These are phyloP conservation scores for Hypsopygia costalis DNA, from an alignment of 2,888 invertebrate genomes.

Conservation along the genomic window DNA sequence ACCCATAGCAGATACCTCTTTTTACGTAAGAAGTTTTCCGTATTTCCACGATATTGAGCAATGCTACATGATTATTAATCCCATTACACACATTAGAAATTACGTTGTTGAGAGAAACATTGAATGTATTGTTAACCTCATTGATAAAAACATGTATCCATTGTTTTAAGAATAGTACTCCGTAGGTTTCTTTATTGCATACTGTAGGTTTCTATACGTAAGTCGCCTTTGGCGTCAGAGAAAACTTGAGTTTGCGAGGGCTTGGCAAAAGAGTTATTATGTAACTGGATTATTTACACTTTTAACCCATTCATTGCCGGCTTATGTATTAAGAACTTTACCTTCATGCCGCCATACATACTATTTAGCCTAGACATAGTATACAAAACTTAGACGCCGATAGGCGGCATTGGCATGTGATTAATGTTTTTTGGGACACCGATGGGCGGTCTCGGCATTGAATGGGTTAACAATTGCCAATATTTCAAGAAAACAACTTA, in stretches of 20 bases:
- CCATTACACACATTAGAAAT: slow-evolving; percentile 16
- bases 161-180: slow-evolving; percentile 15
- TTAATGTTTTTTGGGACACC: too few relatives aligned
- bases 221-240: slow-evolving; percentile 24
- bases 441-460: too few relatives aligned
- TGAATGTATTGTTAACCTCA: slow-evolving; percentile 22
- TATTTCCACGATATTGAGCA: neutral
- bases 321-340: too few relatives aligned
- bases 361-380: too few relatives aligned
- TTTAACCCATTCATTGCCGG: too few relatives aligned
- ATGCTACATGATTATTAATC: slow-evolving; percentile 12
- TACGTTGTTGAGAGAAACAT: slow-evolving; percentile 12
- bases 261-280: slow-evolving; percentile 31
- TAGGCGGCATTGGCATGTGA: too few relatives aligned
- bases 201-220: slow-evolving; percentile 36
- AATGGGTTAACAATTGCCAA: too few relatives aligned
- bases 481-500: too few relatives aligned
- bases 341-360: too few relatives aligned
- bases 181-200: slow-evolving; percentile 33
- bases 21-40: too few relatives aligned
- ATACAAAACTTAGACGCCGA: too few relatives aligned
- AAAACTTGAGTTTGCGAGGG: slow-evolving; percentile 26
- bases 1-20: too few relatives aligned
- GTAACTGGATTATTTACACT: slow-evolving; percentile 12
- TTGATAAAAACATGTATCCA: slow-evolving; percentile 22